Percentiles rank a stretch among this genome's conserved stretches.
These are phyloP conservation scores for Siderastrea radians DNA, from an alignment of 92 coral and sea anemone genomes.

Conservation along the genomic window DNA sequence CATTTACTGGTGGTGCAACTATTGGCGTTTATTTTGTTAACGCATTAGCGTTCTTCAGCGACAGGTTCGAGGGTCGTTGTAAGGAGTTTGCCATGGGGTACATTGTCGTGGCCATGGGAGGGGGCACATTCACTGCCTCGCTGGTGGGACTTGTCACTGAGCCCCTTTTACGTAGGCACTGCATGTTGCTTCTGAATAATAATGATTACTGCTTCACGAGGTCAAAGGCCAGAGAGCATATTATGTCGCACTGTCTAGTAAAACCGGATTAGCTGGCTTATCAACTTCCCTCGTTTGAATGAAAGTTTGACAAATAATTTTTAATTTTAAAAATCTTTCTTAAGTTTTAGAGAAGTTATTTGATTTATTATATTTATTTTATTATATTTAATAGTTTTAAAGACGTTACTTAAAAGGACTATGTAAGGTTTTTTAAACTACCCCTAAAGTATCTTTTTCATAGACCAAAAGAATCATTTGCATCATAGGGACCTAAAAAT, in stretches of 20 bases:
- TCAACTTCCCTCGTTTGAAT: no score
- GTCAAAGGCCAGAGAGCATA: conserved; percentile 76
- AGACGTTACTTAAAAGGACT: no score
- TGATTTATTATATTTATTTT: no score
- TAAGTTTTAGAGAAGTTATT: no score
- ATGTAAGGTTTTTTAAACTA: no score
- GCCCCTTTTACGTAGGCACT: conserved; percentile 79
- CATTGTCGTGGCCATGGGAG: conserved; percentile 86
- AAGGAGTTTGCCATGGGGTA: conserved; percentile 93
- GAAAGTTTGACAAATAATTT: no score
- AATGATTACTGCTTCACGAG: conserved; percentile 87
- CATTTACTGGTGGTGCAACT: conserved; percentile 82
- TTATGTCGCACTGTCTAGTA: conserved; percentile 73
- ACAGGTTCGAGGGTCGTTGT: conserved; percentile 74
- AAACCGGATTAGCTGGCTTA: conserved; percentile 11
- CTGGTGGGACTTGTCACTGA: conserved; percentile 85
- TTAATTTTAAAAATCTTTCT: no score
- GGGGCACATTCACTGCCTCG: conserved; percentile 82
- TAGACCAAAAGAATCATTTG: no score
- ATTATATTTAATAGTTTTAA: no score
- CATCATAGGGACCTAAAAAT: no score
- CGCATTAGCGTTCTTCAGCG: conserved; percentile 80
- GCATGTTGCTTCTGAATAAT: conserved; percentile 65
- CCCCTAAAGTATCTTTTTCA: no score
- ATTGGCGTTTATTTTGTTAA: conserved; percentile 76